These are phyloP conservation scores for Elgaria multicarinata DNA, from an alignment of 2,113 vertebrate species.

Conservation along the genomic window DNA sequence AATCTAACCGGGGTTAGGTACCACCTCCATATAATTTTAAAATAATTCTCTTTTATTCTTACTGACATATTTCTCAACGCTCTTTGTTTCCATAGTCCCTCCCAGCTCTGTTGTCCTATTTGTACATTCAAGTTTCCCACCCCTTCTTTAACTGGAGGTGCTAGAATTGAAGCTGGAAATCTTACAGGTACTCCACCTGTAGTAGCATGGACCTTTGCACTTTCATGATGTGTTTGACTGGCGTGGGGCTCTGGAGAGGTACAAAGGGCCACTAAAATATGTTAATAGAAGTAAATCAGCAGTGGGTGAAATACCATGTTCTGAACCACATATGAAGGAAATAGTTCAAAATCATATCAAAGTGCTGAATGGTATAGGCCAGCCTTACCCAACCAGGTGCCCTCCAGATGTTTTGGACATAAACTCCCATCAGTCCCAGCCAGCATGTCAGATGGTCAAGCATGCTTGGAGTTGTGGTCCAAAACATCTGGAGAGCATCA, in stretches of 20 bases:
- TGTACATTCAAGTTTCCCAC: too few relatives aligned
- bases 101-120: too few relatives aligned
- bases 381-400: background rate
- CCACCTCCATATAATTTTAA: too few relatives aligned
- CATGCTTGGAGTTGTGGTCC: too few relatives aligned
- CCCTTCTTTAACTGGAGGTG: background rate
- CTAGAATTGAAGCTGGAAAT: background rate
- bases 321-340: background rate
- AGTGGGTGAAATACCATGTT: background rate
- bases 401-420: background rate
- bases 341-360: background rate
- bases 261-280: background rate
- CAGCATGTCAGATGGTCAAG: too few relatives aligned
- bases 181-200: background rate
- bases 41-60: too few relatives aligned
- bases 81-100: too few relatives aligned
- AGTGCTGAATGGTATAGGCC: background rate
- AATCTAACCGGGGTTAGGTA: too few relatives aligned
- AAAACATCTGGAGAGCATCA: too few relatives aligned
- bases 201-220: background rate
- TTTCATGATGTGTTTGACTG: background rate
- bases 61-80: too few relatives aligned
- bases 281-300: background rate
- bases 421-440: background rate
- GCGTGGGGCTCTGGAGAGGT: background rate